A percentile compares a stretch with the other conserved stretches of the same genome.
Conservation (phyloP, 2,113 vertebrate species). For the Motacilla alba region DNA sequence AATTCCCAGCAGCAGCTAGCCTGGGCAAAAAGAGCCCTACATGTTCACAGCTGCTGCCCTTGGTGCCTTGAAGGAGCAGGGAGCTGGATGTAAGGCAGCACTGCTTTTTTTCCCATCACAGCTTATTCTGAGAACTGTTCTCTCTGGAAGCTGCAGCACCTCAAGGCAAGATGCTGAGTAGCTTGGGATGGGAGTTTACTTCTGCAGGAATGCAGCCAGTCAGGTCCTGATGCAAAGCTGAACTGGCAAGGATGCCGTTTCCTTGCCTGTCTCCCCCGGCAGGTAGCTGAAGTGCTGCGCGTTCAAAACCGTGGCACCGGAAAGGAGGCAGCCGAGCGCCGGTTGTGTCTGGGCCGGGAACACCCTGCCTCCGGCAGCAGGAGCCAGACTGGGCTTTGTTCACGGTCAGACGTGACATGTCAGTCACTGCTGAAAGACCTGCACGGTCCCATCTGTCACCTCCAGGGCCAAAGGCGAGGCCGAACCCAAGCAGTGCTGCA, state of each 20-base stretch:
- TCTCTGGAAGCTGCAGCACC: not conserved
- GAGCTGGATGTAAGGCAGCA: not conserved
- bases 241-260: not conserved
- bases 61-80: not conserved
- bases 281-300: not conserved
- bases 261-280: not conserved
- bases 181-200: constrained; percentile 18
- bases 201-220: constrained; percentile 36
- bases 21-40: not conserved
- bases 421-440: not conserved
- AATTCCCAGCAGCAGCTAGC: not conserved
- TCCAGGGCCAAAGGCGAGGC: not conserved
- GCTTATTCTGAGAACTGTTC: constrained; percentile 3
- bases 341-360: not conserved
- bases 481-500: not conserved
- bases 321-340: not conserved
- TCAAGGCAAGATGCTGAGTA: constrained; percentile 43
- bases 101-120: not conserved
- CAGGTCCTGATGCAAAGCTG: constrained; percentile 53
- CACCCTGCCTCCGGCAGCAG: not conserved
- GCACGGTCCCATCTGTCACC: not conserved
- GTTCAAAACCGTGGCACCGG: not conserved
- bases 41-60: not conserved
- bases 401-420: accelerated
- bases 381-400: not conserved